Evolutionary conservation across 2,888 invertebrate genomes (phyloP), one percentile per base, ranked within the genome.

Genomic region (Steinernema scapterisci): DNA sequence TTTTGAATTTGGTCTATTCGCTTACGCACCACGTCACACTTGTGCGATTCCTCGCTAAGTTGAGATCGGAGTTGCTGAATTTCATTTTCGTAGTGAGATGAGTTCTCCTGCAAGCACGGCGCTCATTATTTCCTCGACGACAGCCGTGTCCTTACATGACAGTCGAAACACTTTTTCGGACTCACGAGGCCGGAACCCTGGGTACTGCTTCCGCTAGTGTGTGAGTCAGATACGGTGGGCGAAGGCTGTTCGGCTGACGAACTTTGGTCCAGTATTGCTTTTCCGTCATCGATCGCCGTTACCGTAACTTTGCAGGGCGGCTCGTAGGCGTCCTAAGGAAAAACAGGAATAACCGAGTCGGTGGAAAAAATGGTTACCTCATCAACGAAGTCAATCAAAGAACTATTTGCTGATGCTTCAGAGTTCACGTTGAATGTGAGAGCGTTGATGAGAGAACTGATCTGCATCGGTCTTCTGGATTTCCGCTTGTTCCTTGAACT

Each of bases 151-250:
- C 46, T 25, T 31, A 83, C 81, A 75, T 81, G 81, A 48, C 82
- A 83, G 25, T 82, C 82, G 70, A 79, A 83, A 74, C 83, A 83
- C 70, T 81, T 80, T 25, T 73, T 72, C 38, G 76, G 74, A 52
- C 76, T 76, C 48, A 78, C 78, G 1, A 80, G 79, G 0, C 74
- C 77, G 51, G 82, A 80, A 38, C 80, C 81, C 21, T 71, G 71
- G 5, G 71, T 46, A 13, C 79, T 82, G 44, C 80, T 80, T 56
- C 83, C 82, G 71, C 79, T 80, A 31, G 83, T 84, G 73, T 84
- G 85, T 23, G 85, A 83, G 76, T 84, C 84, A 71, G 83, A 83
- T 21, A 80, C 84, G 3, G 82, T 83, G 5, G 85, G 84, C 13
- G 83, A 83, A 9, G 78, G 81, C 72, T 83, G 84, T 45, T 74